These are phyloP conservation scores for Trissoscelio sp. DNA, from an alignment of 2,888 invertebrate genomes.

Conservation along the genomic window DNA sequence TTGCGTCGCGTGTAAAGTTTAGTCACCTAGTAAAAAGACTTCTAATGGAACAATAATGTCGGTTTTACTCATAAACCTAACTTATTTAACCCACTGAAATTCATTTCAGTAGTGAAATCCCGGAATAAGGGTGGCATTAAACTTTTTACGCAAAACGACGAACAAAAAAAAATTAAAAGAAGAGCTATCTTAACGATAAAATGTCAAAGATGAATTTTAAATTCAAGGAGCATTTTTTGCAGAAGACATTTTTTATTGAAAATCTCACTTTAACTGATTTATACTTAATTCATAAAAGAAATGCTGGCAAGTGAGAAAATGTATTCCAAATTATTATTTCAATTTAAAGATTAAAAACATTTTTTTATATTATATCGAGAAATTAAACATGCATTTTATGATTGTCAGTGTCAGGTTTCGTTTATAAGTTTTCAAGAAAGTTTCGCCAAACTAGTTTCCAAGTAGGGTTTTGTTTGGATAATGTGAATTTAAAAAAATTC, in stretches of 20 bases:
- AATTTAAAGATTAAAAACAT: neutral
- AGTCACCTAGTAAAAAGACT: slow-evolving; percentile 17
- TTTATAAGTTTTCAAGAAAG: slow-evolving; percentile 8
- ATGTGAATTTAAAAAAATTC: slow-evolving; percentile 9
- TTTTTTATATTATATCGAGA: neutral
- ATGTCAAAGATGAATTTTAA: slow-evolving; percentile 31
- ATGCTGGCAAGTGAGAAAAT: neutral
- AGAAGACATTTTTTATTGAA: neutral
- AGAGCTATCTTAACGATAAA: neutral
- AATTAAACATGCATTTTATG: too few relatives aligned
- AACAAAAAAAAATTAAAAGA: slow-evolving; percentile 5
- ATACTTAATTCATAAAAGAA: too few relatives aligned
- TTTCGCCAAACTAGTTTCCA: slow-evolving; percentile 22
- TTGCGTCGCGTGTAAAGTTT: slow-evolving; percentile 14
- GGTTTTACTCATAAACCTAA: slow-evolving; percentile 35
- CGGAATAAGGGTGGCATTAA: slow-evolving; percentile 34
- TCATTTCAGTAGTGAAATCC: slow-evolving; percentile 34
- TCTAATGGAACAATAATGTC: slow-evolving; percentile 47
- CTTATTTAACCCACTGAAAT: slow-evolving; percentile 41
- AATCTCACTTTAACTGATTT: neutral
- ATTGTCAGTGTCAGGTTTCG: neutral
- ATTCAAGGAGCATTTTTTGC: neutral
- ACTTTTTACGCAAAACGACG: slow-evolving; percentile 31
- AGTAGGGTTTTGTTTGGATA: slow-evolving; percentile 29
- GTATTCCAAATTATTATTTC: neutral